These are phyloP conservation scores for Thaleichthys pacificus DNA, from an alignment of 2,797 vertebrate genomes.

Conservation along the genomic window DNA sequence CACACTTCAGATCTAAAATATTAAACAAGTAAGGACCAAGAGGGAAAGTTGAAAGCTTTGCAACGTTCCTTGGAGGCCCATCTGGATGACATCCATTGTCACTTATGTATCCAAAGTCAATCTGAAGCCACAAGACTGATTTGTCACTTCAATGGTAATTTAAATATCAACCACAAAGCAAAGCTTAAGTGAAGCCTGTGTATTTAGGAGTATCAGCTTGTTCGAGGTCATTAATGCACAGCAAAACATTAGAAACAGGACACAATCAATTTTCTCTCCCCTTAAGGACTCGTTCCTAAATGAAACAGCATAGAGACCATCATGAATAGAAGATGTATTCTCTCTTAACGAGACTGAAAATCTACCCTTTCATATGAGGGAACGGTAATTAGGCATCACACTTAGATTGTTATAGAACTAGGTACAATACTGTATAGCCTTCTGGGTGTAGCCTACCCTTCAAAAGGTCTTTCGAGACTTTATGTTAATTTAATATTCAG, in stretches of 20 bases:
- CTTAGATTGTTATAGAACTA: slow-evolving; percentile 18
- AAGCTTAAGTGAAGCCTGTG: neutral
- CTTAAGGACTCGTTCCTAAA: slow-evolving; percentile 6
- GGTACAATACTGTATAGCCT: neutral
- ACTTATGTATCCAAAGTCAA: neutral
- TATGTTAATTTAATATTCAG: no score
- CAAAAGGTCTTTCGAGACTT: no score
- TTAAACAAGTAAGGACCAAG: slow-evolving; percentile 39
- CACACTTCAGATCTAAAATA: slow-evolving; percentile 57
- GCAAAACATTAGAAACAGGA: slow-evolving; percentile 12
- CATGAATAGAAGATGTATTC: slow-evolving; percentile 4
- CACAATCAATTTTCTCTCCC: slow-evolving; percentile 22
- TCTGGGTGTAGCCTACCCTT: no score
- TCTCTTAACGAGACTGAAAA: no score
- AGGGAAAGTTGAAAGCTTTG: slow-evolving; percentile 23
- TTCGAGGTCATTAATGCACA: neutral
- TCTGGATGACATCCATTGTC: neutral
- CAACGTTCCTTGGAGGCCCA: slow-evolving; percentile 16
- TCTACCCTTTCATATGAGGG: neutral
- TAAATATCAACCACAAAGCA: neutral
- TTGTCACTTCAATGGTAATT: neutral
- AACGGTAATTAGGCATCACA: neutral
- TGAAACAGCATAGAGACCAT: slow-evolving; percentile 9
- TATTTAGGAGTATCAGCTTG: slow-evolving; percentile 15
- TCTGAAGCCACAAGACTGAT: neutral